phyloP scores from a whole-genome alignment of 2,113 vertebrate genomes.

The Vanacampus margaritifer region DNA sequence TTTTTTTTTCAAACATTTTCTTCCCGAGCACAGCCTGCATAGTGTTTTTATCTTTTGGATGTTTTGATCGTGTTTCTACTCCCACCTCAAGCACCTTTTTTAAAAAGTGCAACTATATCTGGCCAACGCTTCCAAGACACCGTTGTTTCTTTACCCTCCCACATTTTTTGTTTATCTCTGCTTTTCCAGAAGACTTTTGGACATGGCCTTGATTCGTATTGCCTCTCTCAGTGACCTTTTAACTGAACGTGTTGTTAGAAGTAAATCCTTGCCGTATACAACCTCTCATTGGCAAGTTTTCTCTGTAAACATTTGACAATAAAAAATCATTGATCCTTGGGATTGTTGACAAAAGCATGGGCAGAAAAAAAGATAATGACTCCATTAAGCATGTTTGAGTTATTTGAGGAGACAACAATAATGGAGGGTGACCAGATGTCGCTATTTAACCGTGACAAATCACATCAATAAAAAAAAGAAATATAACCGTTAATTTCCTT shows the following conservation, averaged over 20 bases:
- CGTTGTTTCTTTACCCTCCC: slow-evolving; percentile 14
- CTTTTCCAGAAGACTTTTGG: slow-evolving; percentile 13
- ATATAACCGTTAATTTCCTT: too few relatives aligned
- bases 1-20: slow-evolving; percentile 16
- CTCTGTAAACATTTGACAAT: slow-evolving; percentile 15
- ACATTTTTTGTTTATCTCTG: slow-evolving; percentile 17
- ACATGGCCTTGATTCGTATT: neutral
- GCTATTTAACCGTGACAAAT: too few relatives aligned
- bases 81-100: slow-evolving; percentile 14
- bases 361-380: too few relatives aligned
- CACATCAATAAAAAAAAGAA: too few relatives aligned
- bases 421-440: too few relatives aligned
- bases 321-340: slow-evolving; percentile 10
- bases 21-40: neutral
- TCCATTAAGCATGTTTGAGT: too few relatives aligned
- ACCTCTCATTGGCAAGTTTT: slow-evolving; percentile 5
- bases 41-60: slow-evolving; percentile 15
- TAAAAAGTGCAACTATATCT: slow-evolving; percentile 12
- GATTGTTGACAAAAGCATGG: too few relatives aligned
- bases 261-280: slow-evolving; percentile 14
- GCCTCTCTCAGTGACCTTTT: slow-evolving; percentile 8
- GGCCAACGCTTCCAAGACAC: slow-evolving; percentile 11
- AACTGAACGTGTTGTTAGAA: slow-evolving; percentile 16
- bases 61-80: slow-evolving; percentile 24
- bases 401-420: too few relatives aligned